Evolutionary conservation across 1,140 invertebrate genomes (phyloP).

Genomic region (Neodiprion pinetum): DNA sequence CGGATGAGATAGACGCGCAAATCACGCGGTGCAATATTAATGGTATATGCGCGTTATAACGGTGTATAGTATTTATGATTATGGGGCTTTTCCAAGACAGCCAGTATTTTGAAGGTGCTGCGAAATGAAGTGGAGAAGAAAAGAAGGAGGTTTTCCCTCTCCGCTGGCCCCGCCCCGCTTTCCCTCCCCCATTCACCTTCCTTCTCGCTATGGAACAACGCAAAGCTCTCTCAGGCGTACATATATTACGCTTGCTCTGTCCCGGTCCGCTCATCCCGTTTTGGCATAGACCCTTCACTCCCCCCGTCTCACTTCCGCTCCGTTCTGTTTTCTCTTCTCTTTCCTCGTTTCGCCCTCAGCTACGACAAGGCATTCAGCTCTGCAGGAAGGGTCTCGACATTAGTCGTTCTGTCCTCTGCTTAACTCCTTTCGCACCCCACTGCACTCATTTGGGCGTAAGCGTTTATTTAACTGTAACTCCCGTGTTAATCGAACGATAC

Average conservation of each 20-base stretch:
- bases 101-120: background rate
- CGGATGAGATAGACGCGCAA: background rate
- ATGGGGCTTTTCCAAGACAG: background rate
- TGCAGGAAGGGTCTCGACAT: too few species aligned
- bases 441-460: background rate
- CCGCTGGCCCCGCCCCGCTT: background rate
- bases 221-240: background rate
- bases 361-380: background rate
- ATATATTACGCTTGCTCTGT: slow-evolving; percentile 7
- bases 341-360: background rate
- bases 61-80: background rate
- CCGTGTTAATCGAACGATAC: too few species aligned
- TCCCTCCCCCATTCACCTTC: background rate
- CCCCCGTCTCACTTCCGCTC: background rate
- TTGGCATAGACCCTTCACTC: background rate
- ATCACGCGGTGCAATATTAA: slow-evolving; percentile 1
- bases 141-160: background rate
- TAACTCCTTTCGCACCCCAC: background rate
- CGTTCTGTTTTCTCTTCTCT: background rate
- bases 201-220: background rate
- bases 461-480: background rate
- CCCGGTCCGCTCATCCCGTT: slow-evolving; percentile 6
- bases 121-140: slow-evolving; percentile 5
- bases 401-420: background rate
- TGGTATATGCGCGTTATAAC: slow-evolving; percentile 1